Base-by-base conservation (phyloP, 2,113 vertebrate species). In the Glaucidium brasilianum region DNA sequence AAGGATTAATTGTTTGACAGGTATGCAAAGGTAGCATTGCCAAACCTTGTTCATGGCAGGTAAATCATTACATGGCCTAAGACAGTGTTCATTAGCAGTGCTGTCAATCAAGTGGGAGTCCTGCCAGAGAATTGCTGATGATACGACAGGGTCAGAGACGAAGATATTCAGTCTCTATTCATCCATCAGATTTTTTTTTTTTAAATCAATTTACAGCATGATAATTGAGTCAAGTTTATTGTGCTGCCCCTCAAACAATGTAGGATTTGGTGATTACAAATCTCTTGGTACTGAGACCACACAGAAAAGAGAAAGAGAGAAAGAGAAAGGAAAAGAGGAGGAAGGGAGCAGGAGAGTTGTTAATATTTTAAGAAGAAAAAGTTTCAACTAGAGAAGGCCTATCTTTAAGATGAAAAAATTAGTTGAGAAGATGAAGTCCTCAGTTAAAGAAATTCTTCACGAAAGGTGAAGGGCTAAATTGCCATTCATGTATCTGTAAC, bases 151-250 rank as follows among this genome's bases (percentile, higher is more conserved):
- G 97, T 98, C 97, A 98, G 89, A 96, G 96, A 98, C 91, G 94
- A 98, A 98, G 97, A 97, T 93, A 96, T 96, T 98, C 96, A 69
- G 88, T 98, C 97, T 98, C 97, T 96, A 97, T 97, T 98, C 96
- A 98, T 98, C 97, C 97, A 98, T 98, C 98, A 98, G 97, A 95
- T 98, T 97, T 97, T 91, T 96, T 97, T 90, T 96, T 98, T 95
- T 88, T 11, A 97, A 98, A 98, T 98, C 97, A 97, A 98, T 98
- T 99, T 98, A 97, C 94, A 96, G 88, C 96, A 95, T 97, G 91
- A 93, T 94, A 96, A 97, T 88, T 92, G 95, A 96, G 92, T 98
- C 97, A 95, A 97, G 94, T 94, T 98, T 94, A 93, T 90, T 80
- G 95, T 85, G 73, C 92, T 94, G 66, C 84, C 90, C 94, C 94